Evolutionary conservation across 2,797 vertebrate genomes (phyloP).

Genomic region (Takifugu rubripes): DNA sequence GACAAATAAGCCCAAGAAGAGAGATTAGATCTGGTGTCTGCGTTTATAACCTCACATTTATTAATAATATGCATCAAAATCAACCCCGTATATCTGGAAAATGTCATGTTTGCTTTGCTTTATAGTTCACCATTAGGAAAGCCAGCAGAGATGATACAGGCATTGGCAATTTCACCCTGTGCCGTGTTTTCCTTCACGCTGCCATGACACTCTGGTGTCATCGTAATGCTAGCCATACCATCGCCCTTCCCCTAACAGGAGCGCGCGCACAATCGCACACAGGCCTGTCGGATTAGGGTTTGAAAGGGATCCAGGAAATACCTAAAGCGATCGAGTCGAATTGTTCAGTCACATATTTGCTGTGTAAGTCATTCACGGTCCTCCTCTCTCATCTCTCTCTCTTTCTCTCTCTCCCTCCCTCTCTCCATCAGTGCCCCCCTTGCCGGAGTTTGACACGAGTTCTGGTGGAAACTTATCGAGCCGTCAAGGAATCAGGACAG

Average conservation of each 20-base stretch:
- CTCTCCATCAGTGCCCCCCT: slow-evolving; percentile 84
- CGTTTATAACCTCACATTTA: too few relatives aligned
- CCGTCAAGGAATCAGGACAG: slow-evolving; percentile 91
- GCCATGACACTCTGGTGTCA: slow-evolving; percentile 46
- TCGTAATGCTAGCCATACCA: slow-evolving; percentile 47
- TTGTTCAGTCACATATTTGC: background rate
- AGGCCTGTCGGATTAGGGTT: slow-evolving; percentile 30
- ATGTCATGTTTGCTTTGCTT: too few relatives aligned
- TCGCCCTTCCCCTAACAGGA: slow-evolving; percentile 10
- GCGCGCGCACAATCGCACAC: slow-evolving; percentile 17
- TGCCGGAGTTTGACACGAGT: slow-evolving; percentile 94
- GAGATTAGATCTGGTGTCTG: too few relatives aligned
- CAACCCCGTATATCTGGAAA: too few relatives aligned
- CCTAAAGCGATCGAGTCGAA: slow-evolving; percentile 2
- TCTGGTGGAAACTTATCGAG: slow-evolving; percentile 91
- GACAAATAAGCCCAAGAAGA: too few relatives aligned
- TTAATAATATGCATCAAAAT: too few relatives aligned
- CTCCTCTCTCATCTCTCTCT: background rate
- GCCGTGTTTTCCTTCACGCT: slow-evolving; percentile 41
- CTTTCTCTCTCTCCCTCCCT: background rate
- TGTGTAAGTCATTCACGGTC: background rate
- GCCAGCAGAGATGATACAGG: background rate
- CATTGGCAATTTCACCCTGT: slow-evolving; percentile 2
- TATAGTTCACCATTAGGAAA: background rate
- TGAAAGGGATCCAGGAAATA: slow-evolving; percentile 28